Evolutionary conservation across 2,888 invertebrate genomes (phyloP).

Genomic region (Caenorhabditis drosophilae): DNA sequence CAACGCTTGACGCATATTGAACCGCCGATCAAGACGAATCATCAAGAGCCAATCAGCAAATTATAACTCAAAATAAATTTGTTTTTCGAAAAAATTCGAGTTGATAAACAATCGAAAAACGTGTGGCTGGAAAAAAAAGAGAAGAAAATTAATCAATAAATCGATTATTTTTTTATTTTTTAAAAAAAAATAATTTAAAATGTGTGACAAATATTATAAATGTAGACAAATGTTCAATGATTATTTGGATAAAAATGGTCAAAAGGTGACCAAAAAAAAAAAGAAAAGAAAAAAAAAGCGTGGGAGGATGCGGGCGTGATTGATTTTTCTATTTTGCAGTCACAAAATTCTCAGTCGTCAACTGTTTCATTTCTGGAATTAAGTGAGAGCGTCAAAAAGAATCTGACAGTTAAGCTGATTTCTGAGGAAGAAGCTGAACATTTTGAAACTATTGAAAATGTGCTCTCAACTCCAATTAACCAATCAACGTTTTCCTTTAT

Average conservation of each 20-base stretch:
- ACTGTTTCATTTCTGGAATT: too few species aligned
- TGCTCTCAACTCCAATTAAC: background rate
- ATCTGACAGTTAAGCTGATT: background rate
- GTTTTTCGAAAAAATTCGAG: too few species aligned
- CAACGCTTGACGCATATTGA: background rate
- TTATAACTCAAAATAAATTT: too few species aligned
- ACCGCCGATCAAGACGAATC: background rate
- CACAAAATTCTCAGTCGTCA: too few species aligned
- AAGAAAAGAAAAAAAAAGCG: background rate
- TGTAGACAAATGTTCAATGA: constrained; percentile 26
- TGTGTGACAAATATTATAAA: constrained; percentile 31
- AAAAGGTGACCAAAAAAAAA: background rate
- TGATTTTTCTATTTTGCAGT: too few species aligned
- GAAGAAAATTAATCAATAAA: too few species aligned
- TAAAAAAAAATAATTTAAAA: background rate
- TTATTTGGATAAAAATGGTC: constrained; percentile 26
- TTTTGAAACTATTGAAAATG: background rate
- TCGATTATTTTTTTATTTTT: too few species aligned
- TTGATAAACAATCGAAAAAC: too few species aligned
- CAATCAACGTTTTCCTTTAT: background rate
- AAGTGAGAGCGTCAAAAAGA: background rate
- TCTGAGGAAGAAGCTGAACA: background rate
- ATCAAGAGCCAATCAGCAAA: too few species aligned
- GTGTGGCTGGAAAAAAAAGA: too few species aligned
- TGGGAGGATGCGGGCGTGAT: too few species aligned